Conservation (phyloP, 2,113 vertebrate genomes). For the Sphaerodactylus townsendi region DNA sequence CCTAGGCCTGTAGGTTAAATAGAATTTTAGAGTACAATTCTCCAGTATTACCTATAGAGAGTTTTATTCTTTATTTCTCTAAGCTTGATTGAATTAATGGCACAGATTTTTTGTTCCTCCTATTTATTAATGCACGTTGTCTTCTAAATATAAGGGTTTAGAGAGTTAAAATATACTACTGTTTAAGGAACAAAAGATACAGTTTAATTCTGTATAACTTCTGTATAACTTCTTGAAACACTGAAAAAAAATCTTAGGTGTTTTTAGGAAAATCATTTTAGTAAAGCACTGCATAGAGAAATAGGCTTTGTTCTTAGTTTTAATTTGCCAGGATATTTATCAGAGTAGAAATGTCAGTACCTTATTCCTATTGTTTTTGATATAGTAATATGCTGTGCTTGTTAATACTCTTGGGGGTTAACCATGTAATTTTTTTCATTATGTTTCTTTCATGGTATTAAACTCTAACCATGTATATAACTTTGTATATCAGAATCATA, state of each 20-base stretch:
- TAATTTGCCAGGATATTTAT: conserved; percentile 38
- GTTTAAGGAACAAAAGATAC: not conserved
- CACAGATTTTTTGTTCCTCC: conserved; percentile 39
- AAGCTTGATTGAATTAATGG: conserved; percentile 30
- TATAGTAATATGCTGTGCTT: conserved; percentile 30
- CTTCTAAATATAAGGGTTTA: conserved; percentile 15
- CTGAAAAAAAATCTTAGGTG: not conserved
- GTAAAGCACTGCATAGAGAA: conserved; percentile 46
- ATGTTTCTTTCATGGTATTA: conserved; percentile 48
- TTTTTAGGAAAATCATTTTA: not conserved
- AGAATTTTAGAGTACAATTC: conserved; percentile 67
- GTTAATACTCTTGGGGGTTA: conserved; percentile 51
- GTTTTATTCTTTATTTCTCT: conserved; percentile 20
- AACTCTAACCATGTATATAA: conserved; percentile 52
- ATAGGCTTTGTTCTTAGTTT: conserved; percentile 13
- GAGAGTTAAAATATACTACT: conserved; percentile 28
- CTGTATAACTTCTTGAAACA: conserved; percentile 30
- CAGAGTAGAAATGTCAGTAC: conserved; percentile 27
- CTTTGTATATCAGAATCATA: conserved; percentile 63
- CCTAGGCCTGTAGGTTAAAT: conserved; percentile 49
- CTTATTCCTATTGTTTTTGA: conserved; percentile 38
- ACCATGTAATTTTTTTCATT: conserved; percentile 40
- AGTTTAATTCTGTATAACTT: conserved; percentile 28
- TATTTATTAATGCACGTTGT: conserved; percentile 14
- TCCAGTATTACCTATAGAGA: conserved; percentile 50